A percentile compares a stretch with the other conserved stretches of the same genome.
Evolutionary conservation across 1,140 invertebrate species (phyloP).

Genomic region (Drosophila prosaltans): DNA sequence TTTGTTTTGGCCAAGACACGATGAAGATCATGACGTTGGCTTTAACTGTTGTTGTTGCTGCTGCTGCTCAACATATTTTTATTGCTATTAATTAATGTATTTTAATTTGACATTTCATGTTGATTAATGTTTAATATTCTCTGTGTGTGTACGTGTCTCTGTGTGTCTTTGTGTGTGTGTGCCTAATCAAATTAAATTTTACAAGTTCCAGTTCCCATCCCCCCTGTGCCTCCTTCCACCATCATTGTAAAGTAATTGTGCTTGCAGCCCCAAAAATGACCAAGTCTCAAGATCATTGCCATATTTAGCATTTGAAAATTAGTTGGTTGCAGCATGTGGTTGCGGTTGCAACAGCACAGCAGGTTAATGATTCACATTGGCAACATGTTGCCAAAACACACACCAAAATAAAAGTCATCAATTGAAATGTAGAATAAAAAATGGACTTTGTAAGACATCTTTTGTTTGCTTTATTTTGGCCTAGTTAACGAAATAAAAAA

Average conservation of each 20-base stretch:
- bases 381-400: slow-evolving; percentile 7
- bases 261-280: slow-evolving; percentile 10
- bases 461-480: too few species aligned
- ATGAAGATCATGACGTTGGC: slow-evolving; percentile 16
- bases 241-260: background rate
- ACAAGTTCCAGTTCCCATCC: background rate
- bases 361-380: slow-evolving; percentile 1
- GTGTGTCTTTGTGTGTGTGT: slow-evolving; percentile 30
- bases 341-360: background rate
- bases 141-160: slow-evolving; percentile 15
- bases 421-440: too few species aligned
- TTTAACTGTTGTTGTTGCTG: slow-evolving; percentile 19
- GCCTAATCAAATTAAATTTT: slow-evolving; percentile 62
- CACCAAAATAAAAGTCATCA: too few species aligned
- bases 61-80: slow-evolving; percentile 52
- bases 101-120: slow-evolving; percentile 64
- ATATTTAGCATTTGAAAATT: slow-evolving; percentile 14
- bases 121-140: slow-evolving; percentile 56
- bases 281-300: slow-evolving; percentile 22
- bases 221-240: too few species aligned
- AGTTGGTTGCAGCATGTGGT: background rate
- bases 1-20: slow-evolving; percentile 31
- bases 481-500: too few species aligned
- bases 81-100: slow-evolving; percentile 64
- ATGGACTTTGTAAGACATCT: too few species aligned